These are phyloP conservation scores for Epinephelus cyanopodus DNA, from an alignment of 2,113 vertebrate species.

Conservation along the genomic window DNA sequence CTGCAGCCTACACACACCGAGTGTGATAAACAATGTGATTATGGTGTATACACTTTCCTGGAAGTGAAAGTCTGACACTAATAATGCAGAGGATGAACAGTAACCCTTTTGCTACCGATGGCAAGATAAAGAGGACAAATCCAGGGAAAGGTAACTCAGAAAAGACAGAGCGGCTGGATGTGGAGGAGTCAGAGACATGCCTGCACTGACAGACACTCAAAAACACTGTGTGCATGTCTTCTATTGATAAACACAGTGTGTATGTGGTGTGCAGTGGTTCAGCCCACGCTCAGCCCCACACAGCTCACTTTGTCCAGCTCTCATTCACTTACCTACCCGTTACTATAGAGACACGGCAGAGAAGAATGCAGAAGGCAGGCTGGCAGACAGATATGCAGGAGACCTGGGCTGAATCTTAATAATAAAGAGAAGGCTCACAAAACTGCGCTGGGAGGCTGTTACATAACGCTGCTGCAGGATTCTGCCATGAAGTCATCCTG, in stretches of 20 bases:
- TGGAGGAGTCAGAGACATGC: conserved; percentile 29
- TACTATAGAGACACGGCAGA: conserved; percentile 79
- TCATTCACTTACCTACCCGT: conserved; percentile 79
- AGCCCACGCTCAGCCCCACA: conserved; percentile 65
- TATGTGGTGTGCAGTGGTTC: conserved; percentile 58
- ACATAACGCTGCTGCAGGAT: conserved; percentile 65
- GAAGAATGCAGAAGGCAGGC: conserved; percentile 69
- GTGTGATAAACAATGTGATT: neutral
- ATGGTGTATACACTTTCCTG: no score
- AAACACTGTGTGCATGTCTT: conserved; percentile 1
- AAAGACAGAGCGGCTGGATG: neutral
- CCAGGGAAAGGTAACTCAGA: neutral
- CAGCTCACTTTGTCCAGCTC: conserved; percentile 66
- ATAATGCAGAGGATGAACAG: neutral
- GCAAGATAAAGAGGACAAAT: neutral
- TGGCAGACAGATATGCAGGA: conserved; percentile 65
- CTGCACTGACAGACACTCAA: conserved; percentile 21
- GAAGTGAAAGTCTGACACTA: neutral
- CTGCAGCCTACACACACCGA: neutral
- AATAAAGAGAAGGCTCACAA: conserved; percentile 47
- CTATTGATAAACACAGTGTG: conserved; percentile 26
- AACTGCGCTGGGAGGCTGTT: conserved; percentile 48
- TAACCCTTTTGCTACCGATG: neutral
- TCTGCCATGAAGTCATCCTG: conserved; percentile 25
- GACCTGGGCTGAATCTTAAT: conserved; percentile 75